Evolutionary conservation across 2,888 invertebrate species (phyloP), one percentile per base, ranked within the genome.

Genomic region (Caprella mutica): DNA sequence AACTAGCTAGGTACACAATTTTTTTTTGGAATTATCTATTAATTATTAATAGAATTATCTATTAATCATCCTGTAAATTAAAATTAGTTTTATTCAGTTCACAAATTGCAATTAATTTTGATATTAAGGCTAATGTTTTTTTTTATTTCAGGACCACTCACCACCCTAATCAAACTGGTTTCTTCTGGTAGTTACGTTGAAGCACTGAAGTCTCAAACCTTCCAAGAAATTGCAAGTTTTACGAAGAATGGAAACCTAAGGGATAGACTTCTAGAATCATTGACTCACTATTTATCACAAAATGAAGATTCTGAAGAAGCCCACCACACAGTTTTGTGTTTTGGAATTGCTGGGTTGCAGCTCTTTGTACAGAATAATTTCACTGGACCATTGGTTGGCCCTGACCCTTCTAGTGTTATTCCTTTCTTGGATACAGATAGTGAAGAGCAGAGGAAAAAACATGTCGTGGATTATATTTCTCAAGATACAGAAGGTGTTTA

Each of bases 311-410:
- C 23, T 3, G 54, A 57, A 30, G 55, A 58, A 38, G 51, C 27
- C 27, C 14, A 56, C 6, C 58, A 58, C 53, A 19, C 52, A 23
- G 56, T 60, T 1, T 39, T 61, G 21, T 58, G 58, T 27, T 43
- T 64, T 19, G 64, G 64, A n/a, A 9, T 64, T 12, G 53, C 53
- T 6, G 55, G 43, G 19, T 51, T 60, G 26, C 60, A 60, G 42
- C 51, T 64, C 5, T 64, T 64, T 43, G 51, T 51, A 21, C 64
- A 64, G 38, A 53, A 58, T 4, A 64, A 64, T 38, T 64, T 64
- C 46, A 60, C 58, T 26, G 64, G 64, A 6, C 64, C 64, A 12
- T 30, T 60, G 33, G 35, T 60, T 52, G 64, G 58, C 14, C 64
- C 64, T 14, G 14, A 48, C n/a, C 43, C 60, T 14, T 21, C 19